A percentile compares a stretch with the other conserved stretches of the same genome.
Evolutionary conservation across 2,888 invertebrate genomes (phyloP).

Genomic region (Plebejus argus): DNA sequence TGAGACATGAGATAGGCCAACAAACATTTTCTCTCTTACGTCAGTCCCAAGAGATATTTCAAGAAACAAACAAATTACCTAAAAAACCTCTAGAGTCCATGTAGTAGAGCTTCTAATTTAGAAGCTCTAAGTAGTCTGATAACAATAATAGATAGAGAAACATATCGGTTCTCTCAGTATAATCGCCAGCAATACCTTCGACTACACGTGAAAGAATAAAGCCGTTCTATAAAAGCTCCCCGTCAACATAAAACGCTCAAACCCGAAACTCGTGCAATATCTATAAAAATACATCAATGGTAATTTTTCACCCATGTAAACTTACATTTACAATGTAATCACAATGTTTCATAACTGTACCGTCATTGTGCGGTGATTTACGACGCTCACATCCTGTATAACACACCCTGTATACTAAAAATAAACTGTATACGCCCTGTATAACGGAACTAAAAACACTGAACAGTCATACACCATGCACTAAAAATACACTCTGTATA

Average conservation of each 20-base stretch:
- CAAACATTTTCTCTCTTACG: too few species aligned
- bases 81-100: too few species aligned
- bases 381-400: conserved; percentile 44
- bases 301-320: conserved; percentile 1
- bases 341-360: conserved; percentile 41
- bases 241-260: not conserved
- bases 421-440: conserved; percentile 52
- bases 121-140: too few species aligned
- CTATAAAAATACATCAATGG: not conserved
- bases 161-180: not conserved
- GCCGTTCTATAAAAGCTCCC: not conserved
- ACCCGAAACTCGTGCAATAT: not conserved
- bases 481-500: conserved; percentile 53
- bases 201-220: not conserved
- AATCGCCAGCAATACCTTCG: not conserved
- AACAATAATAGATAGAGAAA: not conserved
- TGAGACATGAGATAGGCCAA: too few species aligned
- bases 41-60: too few species aligned
- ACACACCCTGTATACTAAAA: conserved; percentile 50
- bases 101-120: too few species aligned
- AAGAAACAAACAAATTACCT: too few species aligned
- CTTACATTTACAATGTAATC: not conserved
- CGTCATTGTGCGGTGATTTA: conserved; percentile 41
- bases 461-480: conserved; percentile 37
- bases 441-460: not conserved